Percentiles rank a stretch among this genome's conserved stretches.
Conservation (phyloP, 2,113 vertebrate species). For the Aythya baeri region DNA sequence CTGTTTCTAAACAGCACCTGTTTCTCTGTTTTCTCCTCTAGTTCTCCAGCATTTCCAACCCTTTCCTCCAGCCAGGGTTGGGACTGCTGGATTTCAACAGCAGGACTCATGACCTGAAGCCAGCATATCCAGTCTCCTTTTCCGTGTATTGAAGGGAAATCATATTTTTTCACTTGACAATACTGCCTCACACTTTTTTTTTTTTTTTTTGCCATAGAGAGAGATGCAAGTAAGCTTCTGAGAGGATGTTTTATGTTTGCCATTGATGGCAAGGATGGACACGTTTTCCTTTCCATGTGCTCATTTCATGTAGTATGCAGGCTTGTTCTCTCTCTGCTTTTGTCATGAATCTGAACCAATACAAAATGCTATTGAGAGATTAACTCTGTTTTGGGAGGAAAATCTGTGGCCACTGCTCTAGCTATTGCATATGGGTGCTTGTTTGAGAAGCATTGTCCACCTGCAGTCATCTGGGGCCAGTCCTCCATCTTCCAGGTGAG, state of each 20-base stretch:
- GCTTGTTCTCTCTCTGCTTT: neutral
- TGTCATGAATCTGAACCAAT: neutral
- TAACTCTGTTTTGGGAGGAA: neutral
- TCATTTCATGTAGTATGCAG: fast-evolving
- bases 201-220: neutral
- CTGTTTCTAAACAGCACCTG: neutral
- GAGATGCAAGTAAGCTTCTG: neutral
- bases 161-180: neutral
- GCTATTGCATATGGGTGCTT: neutral
- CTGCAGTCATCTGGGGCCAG: neutral
- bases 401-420: neutral
- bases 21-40: neutral
- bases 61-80: neutral
- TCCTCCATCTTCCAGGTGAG: too few species aligned
- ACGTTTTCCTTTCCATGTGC: neutral
- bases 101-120: neutral
- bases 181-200: neutral
- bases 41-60: neutral
- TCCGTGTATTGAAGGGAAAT: neutral
- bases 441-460: neutral
- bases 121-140: neutral
- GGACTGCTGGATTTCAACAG: neutral
- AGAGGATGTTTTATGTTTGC: neutral
- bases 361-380: neutral
- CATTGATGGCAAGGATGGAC: neutral